Conservation (phyloP, 2,888 invertebrate species). For the Eupithecia subumbrata region DNA sequence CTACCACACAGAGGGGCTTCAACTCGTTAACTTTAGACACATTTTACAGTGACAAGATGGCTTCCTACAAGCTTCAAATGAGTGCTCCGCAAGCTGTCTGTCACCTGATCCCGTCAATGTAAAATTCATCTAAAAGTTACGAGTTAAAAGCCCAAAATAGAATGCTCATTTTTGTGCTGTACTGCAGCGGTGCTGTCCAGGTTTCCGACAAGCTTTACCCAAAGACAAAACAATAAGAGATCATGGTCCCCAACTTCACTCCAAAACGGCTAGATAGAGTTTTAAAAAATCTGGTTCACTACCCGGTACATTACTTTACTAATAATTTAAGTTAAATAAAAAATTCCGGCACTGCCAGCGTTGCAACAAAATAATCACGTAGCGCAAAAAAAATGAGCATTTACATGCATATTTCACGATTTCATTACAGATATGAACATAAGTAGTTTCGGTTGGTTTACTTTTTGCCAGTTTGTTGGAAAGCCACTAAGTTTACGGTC, state of each 20-base stretch:
- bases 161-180: too few relatives aligned
- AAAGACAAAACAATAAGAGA: too few relatives aligned
- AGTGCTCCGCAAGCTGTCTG: too few relatives aligned
- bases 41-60: too few relatives aligned
- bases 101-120: too few relatives aligned
- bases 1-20: too few relatives aligned
- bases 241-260: not conserved
- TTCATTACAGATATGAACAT: constrained; percentile 44
- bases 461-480: constrained; percentile 29
- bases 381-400: constrained; percentile 39
- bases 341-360: constrained; percentile 18
- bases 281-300: not conserved
- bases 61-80: too few relatives aligned
- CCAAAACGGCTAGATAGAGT: not conserved
- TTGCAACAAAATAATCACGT: constrained; percentile 35
- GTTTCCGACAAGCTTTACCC: too few relatives aligned
- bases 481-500: constrained; percentile 20
- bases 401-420: constrained; percentile 46
- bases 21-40: too few relatives aligned
- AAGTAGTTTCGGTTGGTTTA: constrained; percentile 39
- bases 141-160: too few relatives aligned
- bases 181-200: too few relatives aligned
- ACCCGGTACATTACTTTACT: not conserved
- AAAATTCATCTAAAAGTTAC: too few relatives aligned
- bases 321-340: constrained; percentile 14